Base-by-base conservation (phyloP, 2,888 invertebrate genomes). In the Lysandra bellargus region DNA sequence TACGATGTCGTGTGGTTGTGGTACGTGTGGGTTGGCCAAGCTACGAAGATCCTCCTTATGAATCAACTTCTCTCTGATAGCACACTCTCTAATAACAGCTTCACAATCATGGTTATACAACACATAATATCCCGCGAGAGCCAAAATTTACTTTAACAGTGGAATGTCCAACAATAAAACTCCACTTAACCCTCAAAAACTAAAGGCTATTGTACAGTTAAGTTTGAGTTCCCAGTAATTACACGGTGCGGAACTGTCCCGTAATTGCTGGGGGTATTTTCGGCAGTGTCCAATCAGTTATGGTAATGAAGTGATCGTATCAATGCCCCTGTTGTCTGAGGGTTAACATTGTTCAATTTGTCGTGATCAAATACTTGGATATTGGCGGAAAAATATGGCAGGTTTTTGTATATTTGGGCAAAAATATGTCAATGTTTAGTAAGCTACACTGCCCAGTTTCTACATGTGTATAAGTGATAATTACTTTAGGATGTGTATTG, bases 251-350 rank as follows among this genome's bases (percentile, higher is more conserved):
- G 80, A 81, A 81, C 81, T 81, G 84, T 83, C 79, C 82, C 81
- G 83, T 86, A 87, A 88, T 88, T 88, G 86, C 84, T 83, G 83
- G 84, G 83, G 82, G 85, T 84, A 86, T 87, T 86, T 87, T 87
- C 86, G 83, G 84, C 84, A 86, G 85, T 84, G 85, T 87, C 86
- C 91, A 92, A 92, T 93, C 91, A 92, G 89, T 88, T 92, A 93
- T 93, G 93, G 87, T 91, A 92, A 92, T 92, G 88, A 87, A 86
- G 85, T 85, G 85, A 83, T 85, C 84, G 87, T 87, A 88, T 88
- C 87, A 87, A 88, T 88, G 87, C 79, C 73, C 73, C 57, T 79
- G 78, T 79, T 74, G 79, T 79, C 79, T 79, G 74, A 60, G 78
- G 78, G 78, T 78, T 37, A 78, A 74, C 74, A 74, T 79, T 79